phyloP scores from a whole-genome alignment of 2,797 vertebrate species.

The Alectoris magna region DNA sequence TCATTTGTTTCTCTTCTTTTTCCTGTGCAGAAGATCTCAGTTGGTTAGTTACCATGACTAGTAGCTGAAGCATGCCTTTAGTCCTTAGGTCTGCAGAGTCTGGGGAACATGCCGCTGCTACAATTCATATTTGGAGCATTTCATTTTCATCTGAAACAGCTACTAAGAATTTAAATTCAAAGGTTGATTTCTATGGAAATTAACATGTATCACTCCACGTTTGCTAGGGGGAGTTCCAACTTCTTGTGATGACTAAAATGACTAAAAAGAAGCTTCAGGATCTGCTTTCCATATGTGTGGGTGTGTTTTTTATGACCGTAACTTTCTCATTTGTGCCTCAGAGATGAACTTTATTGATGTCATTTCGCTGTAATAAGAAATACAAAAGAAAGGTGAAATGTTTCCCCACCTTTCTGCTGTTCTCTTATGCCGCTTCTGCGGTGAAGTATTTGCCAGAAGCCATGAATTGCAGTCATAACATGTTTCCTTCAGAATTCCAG shows the following conservation, averaged over 20 bases:
- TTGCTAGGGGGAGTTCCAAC: slow-evolving; percentile 32
- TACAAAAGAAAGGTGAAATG: not conserved
- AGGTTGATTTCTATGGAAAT: slow-evolving; percentile 51
- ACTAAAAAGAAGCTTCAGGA: slow-evolving; percentile 42
- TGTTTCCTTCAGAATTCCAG: not conserved
- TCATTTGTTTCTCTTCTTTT: not conserved
- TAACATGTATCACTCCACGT: not conserved
- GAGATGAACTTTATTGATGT: not conserved
- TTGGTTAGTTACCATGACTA: not conserved
- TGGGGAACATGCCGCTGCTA: not conserved
- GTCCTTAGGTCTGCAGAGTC: not conserved
- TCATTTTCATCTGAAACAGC: not conserved
- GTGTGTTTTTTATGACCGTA: not conserved
- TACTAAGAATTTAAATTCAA: slow-evolving; percentile 19
- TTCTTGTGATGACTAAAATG: slow-evolving; percentile 48
- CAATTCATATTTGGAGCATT: not conserved
- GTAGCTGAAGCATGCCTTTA: not conserved
- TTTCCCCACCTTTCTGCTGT: not conserved
- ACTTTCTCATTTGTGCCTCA: slow-evolving; percentile 8
- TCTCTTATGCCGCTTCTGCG: not conserved
- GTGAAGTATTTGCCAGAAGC: not conserved
- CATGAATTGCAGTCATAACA: not conserved
- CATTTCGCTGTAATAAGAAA: not conserved
- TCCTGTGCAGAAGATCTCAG: not conserved
- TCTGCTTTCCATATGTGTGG: slow-evolving; percentile 10